Evolutionary conservation across 2,113 vertebrate genomes (phyloP).

Genomic region (Tursiops truncatus): DNA sequence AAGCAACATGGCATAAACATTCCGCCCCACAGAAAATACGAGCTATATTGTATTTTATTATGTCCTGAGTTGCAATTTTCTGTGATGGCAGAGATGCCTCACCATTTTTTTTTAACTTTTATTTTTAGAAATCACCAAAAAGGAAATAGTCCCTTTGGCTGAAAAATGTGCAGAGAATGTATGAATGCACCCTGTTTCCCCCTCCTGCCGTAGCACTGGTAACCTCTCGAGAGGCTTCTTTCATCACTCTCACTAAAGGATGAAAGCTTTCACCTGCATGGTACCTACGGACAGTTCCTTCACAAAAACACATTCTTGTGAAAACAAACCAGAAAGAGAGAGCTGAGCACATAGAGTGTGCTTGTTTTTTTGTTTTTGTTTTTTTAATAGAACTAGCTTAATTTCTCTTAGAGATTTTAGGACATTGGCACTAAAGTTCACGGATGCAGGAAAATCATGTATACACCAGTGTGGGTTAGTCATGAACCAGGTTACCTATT

Average conservation of each 20-base stretch:
- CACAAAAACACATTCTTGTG: not conserved
- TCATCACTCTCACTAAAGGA: not conserved
- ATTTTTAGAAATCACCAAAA: not conserved
- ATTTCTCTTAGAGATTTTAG: no score
- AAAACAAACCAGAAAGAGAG: not conserved
- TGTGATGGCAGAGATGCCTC: not conserved
- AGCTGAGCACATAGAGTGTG: rapidly evolving
- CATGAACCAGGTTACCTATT: rapidly evolving
- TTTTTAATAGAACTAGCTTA: not conserved
- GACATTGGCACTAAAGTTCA: not conserved
- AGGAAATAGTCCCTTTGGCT: not conserved
- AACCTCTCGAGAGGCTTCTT: not conserved
- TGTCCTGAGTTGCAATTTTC: not conserved
- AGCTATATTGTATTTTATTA: not conserved
- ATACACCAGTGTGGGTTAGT: rapidly evolving
- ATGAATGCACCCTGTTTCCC: not conserved
- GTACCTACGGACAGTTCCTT: not conserved
- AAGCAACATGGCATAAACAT: slow-evolving; percentile 35
- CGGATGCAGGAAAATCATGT: rapidly evolving
- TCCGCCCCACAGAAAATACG: not conserved
- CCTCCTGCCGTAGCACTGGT: rapidly evolving
- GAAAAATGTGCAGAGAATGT: not conserved
- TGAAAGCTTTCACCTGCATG: not conserved
- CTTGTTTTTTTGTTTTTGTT: not conserved
- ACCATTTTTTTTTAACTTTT: not conserved